phyloP scores from a whole-genome alignment of 2,888 invertebrate genomes.

The Lingula anatina region DNA sequence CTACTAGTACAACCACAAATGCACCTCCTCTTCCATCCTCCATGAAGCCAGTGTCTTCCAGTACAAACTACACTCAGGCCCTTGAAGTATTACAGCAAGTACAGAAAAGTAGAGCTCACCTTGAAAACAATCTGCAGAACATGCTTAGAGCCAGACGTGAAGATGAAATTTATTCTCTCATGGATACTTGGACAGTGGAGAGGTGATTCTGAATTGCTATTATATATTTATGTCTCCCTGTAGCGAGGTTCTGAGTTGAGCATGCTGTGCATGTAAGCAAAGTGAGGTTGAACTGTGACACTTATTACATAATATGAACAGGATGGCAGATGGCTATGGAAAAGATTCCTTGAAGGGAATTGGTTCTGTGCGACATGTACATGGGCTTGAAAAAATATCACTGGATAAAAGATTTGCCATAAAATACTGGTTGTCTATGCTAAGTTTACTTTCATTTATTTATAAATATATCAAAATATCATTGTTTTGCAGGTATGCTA shows the following conservation, averaged over 20 bases:
- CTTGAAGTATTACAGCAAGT: constrained; percentile 25
- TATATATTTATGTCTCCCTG: no score
- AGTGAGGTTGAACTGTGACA: no score
- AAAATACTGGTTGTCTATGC: no score
- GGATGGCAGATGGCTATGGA: no score
- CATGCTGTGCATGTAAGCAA: no score
- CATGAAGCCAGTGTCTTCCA: constrained; percentile 1
- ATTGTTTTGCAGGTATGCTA: neutral
- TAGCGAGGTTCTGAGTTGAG: no score
- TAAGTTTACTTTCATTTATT: neutral
- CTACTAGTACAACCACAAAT: no score
- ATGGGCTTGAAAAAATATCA: no score
- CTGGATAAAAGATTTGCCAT: no score
- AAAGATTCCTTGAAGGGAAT: no score
- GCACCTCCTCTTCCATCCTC: no score
- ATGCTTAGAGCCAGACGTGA: constrained; percentile 29
- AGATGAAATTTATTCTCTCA: constrained; percentile 23
- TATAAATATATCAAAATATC: neutral
- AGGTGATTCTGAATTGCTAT: constrained; percentile 14
- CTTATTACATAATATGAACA: neutral
- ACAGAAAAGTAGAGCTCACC: constrained; percentile 20
- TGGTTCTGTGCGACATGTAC: no score
- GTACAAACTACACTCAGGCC: constrained; percentile 18
- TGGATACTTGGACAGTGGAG: constrained; percentile 22
- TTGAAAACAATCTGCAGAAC: constrained; percentile 34